Evolutionary conservation across 2,888 invertebrate species (phyloP).

Genomic region (Formica aserva): DNA sequence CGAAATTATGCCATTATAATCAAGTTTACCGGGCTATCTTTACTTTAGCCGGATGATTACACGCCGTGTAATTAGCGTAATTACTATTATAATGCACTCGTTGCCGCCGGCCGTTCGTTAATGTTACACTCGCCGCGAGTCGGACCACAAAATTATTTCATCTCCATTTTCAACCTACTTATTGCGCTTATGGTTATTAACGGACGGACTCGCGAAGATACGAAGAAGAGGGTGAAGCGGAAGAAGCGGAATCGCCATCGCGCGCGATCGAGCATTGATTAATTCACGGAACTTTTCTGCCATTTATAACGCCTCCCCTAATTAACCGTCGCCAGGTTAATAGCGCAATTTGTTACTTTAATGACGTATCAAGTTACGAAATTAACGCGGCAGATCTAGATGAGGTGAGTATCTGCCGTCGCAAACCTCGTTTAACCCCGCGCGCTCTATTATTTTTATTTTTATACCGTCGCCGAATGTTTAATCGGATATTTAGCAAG

Average conservation of each 20-base stretch:
- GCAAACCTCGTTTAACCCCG: constrained; percentile 53
- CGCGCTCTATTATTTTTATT: constrained; percentile 55
- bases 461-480: constrained; percentile 42
- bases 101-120: constrained; percentile 59
- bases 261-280: constrained; percentile 70
- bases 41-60: constrained; percentile 49
- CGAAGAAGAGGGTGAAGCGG: constrained; percentile 29
- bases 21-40: constrained; percentile 60
- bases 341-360: constrained; percentile 80
- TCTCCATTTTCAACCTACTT: constrained; percentile 68
- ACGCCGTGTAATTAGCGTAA: constrained; percentile 66
- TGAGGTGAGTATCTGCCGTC: constrained; percentile 37
- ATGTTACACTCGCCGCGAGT: constrained; percentile 48
- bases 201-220: constrained; percentile 19
- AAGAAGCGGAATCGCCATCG: neutral
- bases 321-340: constrained; percentile 80
- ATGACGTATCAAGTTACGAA: constrained; percentile 81
- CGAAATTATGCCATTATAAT: constrained; percentile 62
- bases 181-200: constrained; percentile 69
- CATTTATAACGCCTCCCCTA: constrained; percentile 77
- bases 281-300: constrained; percentile 75
- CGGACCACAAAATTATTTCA: constrained; percentile 58
- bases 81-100: constrained; percentile 65
- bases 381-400: constrained; percentile 71
- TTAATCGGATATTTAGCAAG: constrained; percentile 9